Conservation (phyloP, 2,888 invertebrate genomes). For the Acrobasis consociella region DNA sequence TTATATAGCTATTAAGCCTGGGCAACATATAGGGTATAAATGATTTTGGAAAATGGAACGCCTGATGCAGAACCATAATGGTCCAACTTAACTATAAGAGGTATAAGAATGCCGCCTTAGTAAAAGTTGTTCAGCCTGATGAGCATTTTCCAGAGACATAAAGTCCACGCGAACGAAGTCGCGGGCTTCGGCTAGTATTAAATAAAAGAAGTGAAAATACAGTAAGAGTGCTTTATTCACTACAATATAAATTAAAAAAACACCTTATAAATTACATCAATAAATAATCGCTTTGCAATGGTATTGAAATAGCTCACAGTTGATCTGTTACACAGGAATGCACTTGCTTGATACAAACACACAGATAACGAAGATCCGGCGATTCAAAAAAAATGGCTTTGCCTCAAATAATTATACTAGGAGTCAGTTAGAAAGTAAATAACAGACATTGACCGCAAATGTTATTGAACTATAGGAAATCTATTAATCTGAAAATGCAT, state of each 20-base stretch:
- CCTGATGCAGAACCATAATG: too few relatives aligned
- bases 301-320: conserved; percentile 36
- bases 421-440: background rate
- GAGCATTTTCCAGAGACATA: too few relatives aligned
- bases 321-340: conserved; percentile 40
- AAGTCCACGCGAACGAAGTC: too few relatives aligned
- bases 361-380: background rate
- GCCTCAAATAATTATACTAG: conserved; percentile 21
- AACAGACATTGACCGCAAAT: background rate
- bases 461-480: too few relatives aligned
- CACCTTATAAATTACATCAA: conserved; percentile 70
- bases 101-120: too few relatives aligned
- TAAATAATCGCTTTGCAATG: conserved; percentile 71
- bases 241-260: conserved; percentile 76
- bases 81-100: too few relatives aligned
- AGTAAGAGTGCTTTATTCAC: conserved; percentile 66
- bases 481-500: too few relatives aligned
- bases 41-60: too few relatives aligned
- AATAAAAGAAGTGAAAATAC: conserved; percentile 18
- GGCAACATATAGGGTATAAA: too few relatives aligned
- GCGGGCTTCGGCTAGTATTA: too few relatives aligned
- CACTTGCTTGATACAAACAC: conserved; percentile 30
- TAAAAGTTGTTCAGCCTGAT: too few relatives aligned
- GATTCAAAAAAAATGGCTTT: conserved; percentile 25
- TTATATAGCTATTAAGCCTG: too few relatives aligned